Conservation (phyloP, 2,888 invertebrate species). For the Timema cristinae region DNA sequence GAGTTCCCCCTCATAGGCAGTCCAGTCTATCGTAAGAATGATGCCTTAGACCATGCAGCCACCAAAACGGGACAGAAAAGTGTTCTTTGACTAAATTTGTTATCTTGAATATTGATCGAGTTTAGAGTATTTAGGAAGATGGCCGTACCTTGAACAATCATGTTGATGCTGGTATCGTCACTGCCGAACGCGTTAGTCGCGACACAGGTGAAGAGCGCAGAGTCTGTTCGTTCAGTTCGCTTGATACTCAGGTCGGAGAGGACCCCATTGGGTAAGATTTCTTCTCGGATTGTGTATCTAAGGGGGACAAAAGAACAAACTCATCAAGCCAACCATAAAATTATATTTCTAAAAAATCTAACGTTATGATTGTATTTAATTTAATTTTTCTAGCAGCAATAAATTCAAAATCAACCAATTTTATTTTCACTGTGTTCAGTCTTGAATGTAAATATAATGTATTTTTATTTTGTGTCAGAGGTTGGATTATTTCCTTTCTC, state of each 20-base stretch:
- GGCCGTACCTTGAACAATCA: slow-evolving; percentile 82
- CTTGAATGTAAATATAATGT: too few species aligned
- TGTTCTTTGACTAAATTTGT: too few species aligned
- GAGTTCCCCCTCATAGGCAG: too few species aligned
- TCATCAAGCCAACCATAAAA: neutral
- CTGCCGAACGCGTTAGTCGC: slow-evolving; percentile 92
- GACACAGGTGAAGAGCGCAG: slow-evolving; percentile 86
- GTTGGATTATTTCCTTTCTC: too few species aligned
- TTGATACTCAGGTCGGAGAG: slow-evolving; percentile 86
- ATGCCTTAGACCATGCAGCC: too few species aligned
- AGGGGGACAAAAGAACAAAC: slow-evolving; percentile 22
- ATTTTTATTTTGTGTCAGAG: too few species aligned
- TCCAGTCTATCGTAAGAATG: too few species aligned
- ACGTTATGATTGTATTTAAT: neutral
- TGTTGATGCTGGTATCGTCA: slow-evolving; percentile 91
- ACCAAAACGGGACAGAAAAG: too few species aligned
- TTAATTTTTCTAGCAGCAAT: too few species aligned
- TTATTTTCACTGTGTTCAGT: too few species aligned
- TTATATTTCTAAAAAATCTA: neutral
- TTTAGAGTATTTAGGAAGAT: neutral
- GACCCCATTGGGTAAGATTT: slow-evolving; percentile 82
- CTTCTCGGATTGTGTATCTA: slow-evolving; percentile 59
- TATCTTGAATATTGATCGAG: too few species aligned
- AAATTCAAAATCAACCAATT: too few species aligned
- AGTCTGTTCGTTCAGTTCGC: slow-evolving; percentile 82